phyloP scores from a whole-genome alignment of 2,113 vertebrate species.

The Lipophrys pholis region DNA sequence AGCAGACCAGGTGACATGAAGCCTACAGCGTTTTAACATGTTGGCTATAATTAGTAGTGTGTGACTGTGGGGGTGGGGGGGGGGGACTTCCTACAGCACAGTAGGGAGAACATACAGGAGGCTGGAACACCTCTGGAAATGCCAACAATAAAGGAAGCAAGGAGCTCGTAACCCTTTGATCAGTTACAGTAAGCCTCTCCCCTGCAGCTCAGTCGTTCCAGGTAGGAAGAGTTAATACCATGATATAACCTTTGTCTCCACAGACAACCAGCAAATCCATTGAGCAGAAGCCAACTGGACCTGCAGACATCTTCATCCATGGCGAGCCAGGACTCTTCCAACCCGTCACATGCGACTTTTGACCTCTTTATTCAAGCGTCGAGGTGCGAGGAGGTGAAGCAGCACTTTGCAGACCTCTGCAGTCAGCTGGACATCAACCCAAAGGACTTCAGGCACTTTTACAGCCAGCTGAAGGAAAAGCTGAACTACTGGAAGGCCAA shows the following conservation, averaged over 20 bases:
- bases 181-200: slow-evolving; percentile 15
- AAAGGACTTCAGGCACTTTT: slow-evolving; percentile 83
- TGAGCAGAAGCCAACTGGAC: slow-evolving; percentile 13
- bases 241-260: slow-evolving; percentile 19
- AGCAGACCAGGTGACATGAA: slow-evolving; percentile 11
- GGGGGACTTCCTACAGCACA: slow-evolving; percentile 5
- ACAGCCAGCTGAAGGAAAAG: slow-evolving; percentile 86
- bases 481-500: slow-evolving; percentile 98
- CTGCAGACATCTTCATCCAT: slow-evolving; percentile 47
- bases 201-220: not conserved
- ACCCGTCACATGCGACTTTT: slow-evolving; percentile 85
- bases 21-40: not conserved
- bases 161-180: slow-evolving; percentile 36
- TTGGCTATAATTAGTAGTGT: slow-evolving; percentile 46
- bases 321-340: slow-evolving; percentile 70
- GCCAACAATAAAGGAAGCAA: not conserved
- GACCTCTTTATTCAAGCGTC: slow-evolving; percentile 88
- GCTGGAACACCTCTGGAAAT: slow-evolving; percentile 10
- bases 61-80: not conserved
- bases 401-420: slow-evolving; percentile 87
- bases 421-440: slow-evolving; percentile 82
- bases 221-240: slow-evolving; percentile 26
- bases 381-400: slow-evolving; percentile 86
- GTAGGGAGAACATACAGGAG: not conserved
- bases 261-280: slow-evolving; percentile 32